Evolutionary conservation across 2,797 vertebrate genomes (phyloP), one percentile per base, ranked within the genome.

Genomic region (Threskiornis aethiopicus): DNA sequence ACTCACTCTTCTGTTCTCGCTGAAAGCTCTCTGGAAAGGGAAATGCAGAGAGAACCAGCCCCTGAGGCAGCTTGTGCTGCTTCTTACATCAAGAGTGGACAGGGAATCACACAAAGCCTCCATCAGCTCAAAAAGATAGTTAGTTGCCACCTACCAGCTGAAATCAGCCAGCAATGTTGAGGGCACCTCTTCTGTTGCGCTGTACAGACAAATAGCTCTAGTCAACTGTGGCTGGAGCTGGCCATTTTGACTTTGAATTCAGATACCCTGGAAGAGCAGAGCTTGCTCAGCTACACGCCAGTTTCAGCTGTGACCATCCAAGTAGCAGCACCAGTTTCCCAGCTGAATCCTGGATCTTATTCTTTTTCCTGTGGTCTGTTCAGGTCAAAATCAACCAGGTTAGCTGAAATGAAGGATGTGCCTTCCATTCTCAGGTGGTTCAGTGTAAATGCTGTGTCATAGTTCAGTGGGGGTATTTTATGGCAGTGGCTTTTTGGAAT

Each of bases 261-360:
- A 21, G 52, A 29, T 6, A 17, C 13, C 8, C 31, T 11, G 31
- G 17, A 22, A 41, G 7, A 71, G 44, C 37, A 52, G 51, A 65
- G 51, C 25, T 70, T 5, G 0, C 42, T 39, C 44, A 24, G 31
- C 29, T 9, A 2, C 2, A 0, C 51, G 9, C 21, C 29, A 3
- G 0, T 44, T 29, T 37, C 44, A 46, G 13, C 65, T 47, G 51
- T 14, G n/a, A 54, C 31, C 66, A 26, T 33, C 49, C 49, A 58
- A 3, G 21, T 11, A 24, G 35, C 8, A 35, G 62, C 44, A 24
- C 25, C 29, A 4, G 70, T 24, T 24, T 78, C 21, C 65, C 77
- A 33, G 1, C 42, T 19, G 55, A 69, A 41, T 58, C 54, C 39
- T 42, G 31, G 22, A 10, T 44, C 35, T 61, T n/a, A 16, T 17